These are phyloP conservation scores for Elegia similella DNA, from an alignment of 2,888 invertebrate genomes.

Conservation along the genomic window DNA sequence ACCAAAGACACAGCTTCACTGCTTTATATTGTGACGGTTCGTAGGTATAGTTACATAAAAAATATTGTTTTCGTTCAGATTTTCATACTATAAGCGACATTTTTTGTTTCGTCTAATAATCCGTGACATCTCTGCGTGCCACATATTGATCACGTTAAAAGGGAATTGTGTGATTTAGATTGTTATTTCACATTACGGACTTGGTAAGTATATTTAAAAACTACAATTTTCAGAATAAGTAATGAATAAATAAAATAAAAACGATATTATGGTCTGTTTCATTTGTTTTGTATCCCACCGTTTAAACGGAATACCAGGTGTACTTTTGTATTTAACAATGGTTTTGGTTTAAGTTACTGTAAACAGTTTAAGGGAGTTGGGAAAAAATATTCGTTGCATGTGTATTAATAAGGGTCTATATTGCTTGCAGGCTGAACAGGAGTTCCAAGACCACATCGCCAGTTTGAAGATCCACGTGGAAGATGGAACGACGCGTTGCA, in stretches of 20 bases:
- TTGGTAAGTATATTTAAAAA: conserved; percentile 48
- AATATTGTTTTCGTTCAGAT: background rate
- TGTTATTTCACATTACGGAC: conserved; percentile 12
- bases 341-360: background rate
- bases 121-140: background rate
- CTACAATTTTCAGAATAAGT: conserved; percentile 27
- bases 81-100: background rate
- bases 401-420: conserved; percentile 1
- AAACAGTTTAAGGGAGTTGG: background rate
- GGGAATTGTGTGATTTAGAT: background rate
- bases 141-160: background rate
- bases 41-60: too few species aligned
- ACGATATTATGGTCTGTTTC: conserved; percentile 43
- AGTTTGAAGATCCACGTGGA: conserved; percentile 71
- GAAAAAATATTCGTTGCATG: background rate
- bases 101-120: background rate
- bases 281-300: conserved; percentile 44
- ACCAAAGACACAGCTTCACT: too few species aligned
- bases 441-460: conserved; percentile 67
- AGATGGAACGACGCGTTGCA: conserved; percentile 63
- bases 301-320: background rate
- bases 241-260: conserved; percentile 41
- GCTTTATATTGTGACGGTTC: too few species aligned
- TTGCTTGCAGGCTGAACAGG: conserved; percentile 63
- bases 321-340: background rate